These are phyloP conservation scores for Apomyelois bistriatella DNA, from an alignment of 2,888 invertebrate species.

Conservation along the genomic window DNA sequence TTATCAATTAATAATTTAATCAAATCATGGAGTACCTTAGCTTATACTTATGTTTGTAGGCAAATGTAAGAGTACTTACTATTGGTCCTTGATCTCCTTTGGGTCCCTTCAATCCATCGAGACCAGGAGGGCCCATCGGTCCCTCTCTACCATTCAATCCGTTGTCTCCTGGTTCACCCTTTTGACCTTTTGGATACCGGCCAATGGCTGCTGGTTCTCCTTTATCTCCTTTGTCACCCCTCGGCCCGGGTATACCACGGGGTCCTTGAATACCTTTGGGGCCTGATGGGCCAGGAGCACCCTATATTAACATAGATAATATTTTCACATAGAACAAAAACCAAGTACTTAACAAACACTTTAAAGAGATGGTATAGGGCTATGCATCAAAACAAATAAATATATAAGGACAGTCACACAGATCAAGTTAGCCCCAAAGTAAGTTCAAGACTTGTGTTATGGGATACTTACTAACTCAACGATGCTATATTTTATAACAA, in stretches of 20 bases:
- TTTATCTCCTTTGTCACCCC: constrained; percentile 87
- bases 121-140: constrained; percentile 82
- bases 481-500: too few relatives aligned
- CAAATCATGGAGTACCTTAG: too few relatives aligned
- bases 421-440: too few relatives aligned
- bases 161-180: constrained; percentile 90
- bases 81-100: constrained; percentile 82
- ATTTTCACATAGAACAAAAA: neutral
- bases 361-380: too few relatives aligned
- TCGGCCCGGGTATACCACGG: constrained; percentile 84
- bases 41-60: too few relatives aligned
- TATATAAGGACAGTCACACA: too few relatives aligned
- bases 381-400: too few relatives aligned
- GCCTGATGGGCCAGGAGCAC: constrained; percentile 86
- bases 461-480: too few relatives aligned
- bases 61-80: constrained; percentile 50
- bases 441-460: too few relatives aligned
- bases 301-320: constrained; percentile 63
- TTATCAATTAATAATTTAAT: too few relatives aligned
- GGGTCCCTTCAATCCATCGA: constrained; percentile 78
- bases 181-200: constrained; percentile 87
- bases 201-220: constrained; percentile 89
- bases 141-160: constrained; percentile 85
- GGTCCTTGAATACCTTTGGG: constrained; percentile 86
- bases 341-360: too few relatives aligned